Percentiles rank a stretch among this genome's conserved stretches.
Conservation (phyloP, 1,140 invertebrate species). For the Drepana arcuata region DNA sequence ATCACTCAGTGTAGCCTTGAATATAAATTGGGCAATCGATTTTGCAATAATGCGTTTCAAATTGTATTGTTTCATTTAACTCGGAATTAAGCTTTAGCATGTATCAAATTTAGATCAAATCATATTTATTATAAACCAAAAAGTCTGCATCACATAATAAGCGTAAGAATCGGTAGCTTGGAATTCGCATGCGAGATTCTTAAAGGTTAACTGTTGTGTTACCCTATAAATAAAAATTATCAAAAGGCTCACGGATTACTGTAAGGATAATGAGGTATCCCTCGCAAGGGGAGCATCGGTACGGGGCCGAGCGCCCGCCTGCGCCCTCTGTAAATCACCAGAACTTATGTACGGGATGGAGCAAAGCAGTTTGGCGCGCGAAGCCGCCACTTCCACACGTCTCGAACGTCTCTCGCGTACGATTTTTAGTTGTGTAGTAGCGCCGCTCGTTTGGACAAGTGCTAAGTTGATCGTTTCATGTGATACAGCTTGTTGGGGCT, state of each 20-base stretch:
- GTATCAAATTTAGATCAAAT: too few species aligned
- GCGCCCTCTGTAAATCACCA: constrained; percentile 51
- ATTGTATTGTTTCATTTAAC: too few species aligned
- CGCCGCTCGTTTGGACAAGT: constrained; percentile 57
- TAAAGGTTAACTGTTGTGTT: too few species aligned
- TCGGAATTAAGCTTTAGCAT: too few species aligned
- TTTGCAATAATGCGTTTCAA: constrained; percentile 11
- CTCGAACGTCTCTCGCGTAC: constrained; percentile 6
- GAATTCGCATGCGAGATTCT: too few species aligned
- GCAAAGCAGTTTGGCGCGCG: constrained; percentile 60
- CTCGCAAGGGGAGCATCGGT: constrained; percentile 44
- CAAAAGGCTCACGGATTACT: constrained; percentile 59
- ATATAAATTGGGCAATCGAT: constrained; percentile 26
- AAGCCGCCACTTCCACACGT: constrained; percentile 32
- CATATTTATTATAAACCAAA: too few species aligned
- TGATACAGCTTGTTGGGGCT: constrained; percentile 56
- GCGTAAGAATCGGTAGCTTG: too few species aligned
- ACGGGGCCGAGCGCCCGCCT: constrained; percentile 19
- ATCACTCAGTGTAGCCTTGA: constrained; percentile 21
- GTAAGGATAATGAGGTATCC: constrained; percentile 67
- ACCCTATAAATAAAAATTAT: constrained; percentile 55
- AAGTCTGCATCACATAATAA: too few species aligned
- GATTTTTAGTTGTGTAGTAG: constrained; percentile 36
- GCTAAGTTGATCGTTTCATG: constrained; percentile 67
- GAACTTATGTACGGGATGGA: constrained; percentile 31